Base-by-base conservation (phyloP, 2,797 vertebrate genomes). In the Xenops minutus region DNA sequence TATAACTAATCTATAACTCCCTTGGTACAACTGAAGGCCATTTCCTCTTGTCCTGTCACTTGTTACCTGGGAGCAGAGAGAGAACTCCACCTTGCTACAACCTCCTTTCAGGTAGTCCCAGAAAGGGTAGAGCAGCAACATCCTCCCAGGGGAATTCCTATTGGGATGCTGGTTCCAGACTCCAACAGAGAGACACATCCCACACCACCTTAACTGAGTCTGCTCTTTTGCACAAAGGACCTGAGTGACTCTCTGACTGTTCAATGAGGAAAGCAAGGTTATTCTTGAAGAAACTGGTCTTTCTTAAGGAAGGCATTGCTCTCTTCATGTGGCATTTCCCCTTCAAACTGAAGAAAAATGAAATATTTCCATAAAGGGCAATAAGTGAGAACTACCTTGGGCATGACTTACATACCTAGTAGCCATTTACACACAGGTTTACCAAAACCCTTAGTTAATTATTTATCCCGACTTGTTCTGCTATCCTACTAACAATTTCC, bases 161-260 rank as follows among this genome's bases (percentile, higher is more conserved):
- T 14, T 1, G 12, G 24, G 74, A 51, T 52, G 51, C 30, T 90
- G 71, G 43, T 66, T 69, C 22, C 67, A 58, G 37, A 77, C 9
- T 2, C 0, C 4, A 1, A 0, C 61, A 72, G 44, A 34, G 18
- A 94, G 27, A 54, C n/a, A 67, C 13, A 10, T 87, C 56, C 51
- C 37, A n/a, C 20, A 44, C 23, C 4, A 3, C 18, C 58, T 62
- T 55, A 7, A 83, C 43, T 32, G 3, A 83, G 92, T 23, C 27
- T 49, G 39, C 12, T 71, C 30, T 48, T 83, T 77, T 74, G 36
- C 22, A 17, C 24, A 77, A 77, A 77, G 43, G 26, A 64, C 26
- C 43, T 29, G 22, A 62, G n/a, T 55, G 51, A 46, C 46, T 74
- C 63, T 67, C 46, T 1, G 7, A 18, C 21, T 20, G 13, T 63